A percentile compares a stretch with the other conserved stretches of the same genome.
These are phyloP conservation scores for Cryptus armator DNA, from an alignment of 2,888 invertebrate species.

Conservation along the genomic window DNA sequence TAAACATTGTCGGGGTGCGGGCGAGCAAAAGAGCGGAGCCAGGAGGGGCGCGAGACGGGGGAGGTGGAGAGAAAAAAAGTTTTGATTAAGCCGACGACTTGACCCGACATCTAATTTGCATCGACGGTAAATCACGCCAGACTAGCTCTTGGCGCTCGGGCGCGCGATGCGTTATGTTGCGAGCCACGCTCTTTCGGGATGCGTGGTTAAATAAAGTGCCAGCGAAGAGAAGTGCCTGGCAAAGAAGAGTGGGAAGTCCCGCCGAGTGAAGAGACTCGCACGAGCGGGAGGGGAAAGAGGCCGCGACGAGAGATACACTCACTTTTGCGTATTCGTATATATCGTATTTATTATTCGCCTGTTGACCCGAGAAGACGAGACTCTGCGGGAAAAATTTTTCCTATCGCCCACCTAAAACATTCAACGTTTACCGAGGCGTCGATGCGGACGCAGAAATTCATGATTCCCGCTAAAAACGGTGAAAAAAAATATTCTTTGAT, in stretches of 20 bases:
- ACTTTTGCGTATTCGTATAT: constrained; percentile 61
- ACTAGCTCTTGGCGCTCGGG: constrained; percentile 58
- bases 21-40: constrained; percentile 50
- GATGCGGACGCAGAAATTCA: constrained; percentile 9
- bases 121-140: constrained; percentile 74
- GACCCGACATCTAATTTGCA: constrained; percentile 75
- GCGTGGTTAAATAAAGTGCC: constrained; percentile 72
- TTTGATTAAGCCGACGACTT: constrained; percentile 75
- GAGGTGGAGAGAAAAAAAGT: constrained; percentile 66
- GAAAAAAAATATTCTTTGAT: not conserved
- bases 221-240: constrained; percentile 63
- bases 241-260: constrained; percentile 65
- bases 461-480: not conserved
- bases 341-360: constrained; percentile 45
- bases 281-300: constrained; percentile 39
- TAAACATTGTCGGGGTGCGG: constrained; percentile 72
- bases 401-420: constrained; percentile 55
- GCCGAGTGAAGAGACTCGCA: constrained; percentile 43
- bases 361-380: constrained; percentile 62
- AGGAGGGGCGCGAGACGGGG: constrained; percentile 28
- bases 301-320: constrained; percentile 41
- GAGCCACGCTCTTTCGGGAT: constrained; percentile 65
- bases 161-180: constrained; percentile 64
- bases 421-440: constrained; percentile 2
- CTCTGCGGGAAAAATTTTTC: constrained; percentile 41